Evolutionary conservation across 2,888 invertebrate species (phyloP).

Genomic region (Drosophila mimetica): DNA sequence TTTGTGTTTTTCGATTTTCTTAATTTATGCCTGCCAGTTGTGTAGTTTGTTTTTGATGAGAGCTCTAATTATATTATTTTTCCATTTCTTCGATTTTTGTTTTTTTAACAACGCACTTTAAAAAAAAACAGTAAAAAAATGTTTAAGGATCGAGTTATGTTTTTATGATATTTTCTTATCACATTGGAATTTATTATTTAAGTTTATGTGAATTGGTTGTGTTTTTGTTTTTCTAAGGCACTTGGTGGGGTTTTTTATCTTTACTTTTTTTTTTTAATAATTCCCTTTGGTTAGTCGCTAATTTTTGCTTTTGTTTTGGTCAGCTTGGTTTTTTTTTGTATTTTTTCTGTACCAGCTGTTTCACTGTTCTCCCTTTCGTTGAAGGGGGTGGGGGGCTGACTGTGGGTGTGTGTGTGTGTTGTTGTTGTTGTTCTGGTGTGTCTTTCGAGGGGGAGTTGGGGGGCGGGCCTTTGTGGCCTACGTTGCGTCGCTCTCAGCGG

Average conservation of each 20-base stretch:
- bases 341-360: slow-evolving; percentile 35
- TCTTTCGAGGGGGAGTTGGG: slow-evolving; percentile 3
- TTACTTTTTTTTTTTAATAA: slow-evolving; percentile 5
- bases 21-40: slow-evolving; percentile 5
- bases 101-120: slow-evolving; percentile 33
- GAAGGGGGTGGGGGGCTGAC: slow-evolving; percentile 1
- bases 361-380: slow-evolving; percentile 35
- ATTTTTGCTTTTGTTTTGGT: slow-evolving; percentile 29
- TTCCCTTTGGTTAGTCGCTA: slow-evolving; percentile 3
- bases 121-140: slow-evolving; percentile 24
- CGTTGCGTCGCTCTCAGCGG: slow-evolving; percentile 65
- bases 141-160: not conserved
- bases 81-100: slow-evolving; percentile 14
- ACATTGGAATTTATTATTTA: slow-evolving; percentile 9
- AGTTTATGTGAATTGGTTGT: slow-evolving; percentile 43
- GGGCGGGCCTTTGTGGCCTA: slow-evolving; percentile 32
- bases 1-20: slow-evolving; percentile 9
- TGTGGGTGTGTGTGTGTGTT: slow-evolving; percentile 7
- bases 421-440: not conserved
- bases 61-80: slow-evolving; percentile 17
- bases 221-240: slow-evolving; percentile 32
- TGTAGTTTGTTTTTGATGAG: slow-evolving; percentile 1
- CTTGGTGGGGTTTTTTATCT: slow-evolving; percentile 13
- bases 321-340: slow-evolving; percentile 11
- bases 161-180: slow-evolving; percentile 20